Evolutionary conservation across 2,797 vertebrate genomes (phyloP).

Genomic region (Falco biarmicus): DNA sequence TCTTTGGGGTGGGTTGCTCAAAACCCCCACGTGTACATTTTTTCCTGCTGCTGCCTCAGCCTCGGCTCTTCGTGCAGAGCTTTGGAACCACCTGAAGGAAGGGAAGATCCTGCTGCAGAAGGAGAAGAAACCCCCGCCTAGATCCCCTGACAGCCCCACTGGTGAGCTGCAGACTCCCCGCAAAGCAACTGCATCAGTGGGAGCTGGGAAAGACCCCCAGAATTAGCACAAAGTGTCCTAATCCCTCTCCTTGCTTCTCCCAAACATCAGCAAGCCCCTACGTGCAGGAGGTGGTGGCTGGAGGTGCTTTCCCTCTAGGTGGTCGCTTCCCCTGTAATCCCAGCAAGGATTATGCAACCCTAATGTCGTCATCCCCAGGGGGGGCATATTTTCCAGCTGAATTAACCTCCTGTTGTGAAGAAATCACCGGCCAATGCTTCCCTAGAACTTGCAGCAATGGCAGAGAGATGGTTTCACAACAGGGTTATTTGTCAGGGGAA

Average conservation of each 20-base stretch:
- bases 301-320: not conserved
- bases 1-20: not conserved
- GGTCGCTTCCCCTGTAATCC: not conserved
- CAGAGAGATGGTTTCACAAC: slow-evolving; percentile 1
- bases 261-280: rapidly evolving
- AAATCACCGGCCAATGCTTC: not conserved
- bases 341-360: not conserved
- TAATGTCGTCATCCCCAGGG: not conserved
- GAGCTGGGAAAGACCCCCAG: not conserved
- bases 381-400: not conserved
- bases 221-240: not conserved
- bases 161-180: not conserved
- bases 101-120: not conserved
- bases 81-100: rapidly evolving
- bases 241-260: not conserved
- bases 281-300: not conserved
- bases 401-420: not conserved
- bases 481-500: not conserved
- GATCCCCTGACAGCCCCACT: not conserved
- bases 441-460: not conserved
- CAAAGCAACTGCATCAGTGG: not conserved
- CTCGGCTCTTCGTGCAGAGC: too few relatives aligned
- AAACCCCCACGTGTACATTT: rapidly evolving
- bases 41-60: not conserved
- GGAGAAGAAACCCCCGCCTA: not conserved